Conservation (phyloP, 2,888 invertebrate genomes). For the Neoaliturus tenellus region DNA sequence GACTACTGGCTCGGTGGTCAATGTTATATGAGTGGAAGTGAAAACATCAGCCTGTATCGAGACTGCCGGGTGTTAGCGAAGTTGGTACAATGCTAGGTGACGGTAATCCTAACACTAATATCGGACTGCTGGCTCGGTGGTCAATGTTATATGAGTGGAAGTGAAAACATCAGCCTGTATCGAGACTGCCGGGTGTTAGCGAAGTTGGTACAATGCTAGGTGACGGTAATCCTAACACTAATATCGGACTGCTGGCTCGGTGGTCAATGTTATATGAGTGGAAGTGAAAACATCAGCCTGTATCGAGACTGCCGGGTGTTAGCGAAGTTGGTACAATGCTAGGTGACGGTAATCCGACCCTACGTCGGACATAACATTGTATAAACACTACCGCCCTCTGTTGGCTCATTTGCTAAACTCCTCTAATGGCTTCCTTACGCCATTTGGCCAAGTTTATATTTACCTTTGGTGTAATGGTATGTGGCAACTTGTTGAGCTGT, state of each 20-base stretch:
- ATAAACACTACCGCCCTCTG: slow-evolving; percentile 26
- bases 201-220: too few relatives aligned
- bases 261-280: too few relatives aligned
- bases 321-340: neutral
- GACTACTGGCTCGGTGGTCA: neutral
- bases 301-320: neutral
- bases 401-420: slow-evolving; percentile 36
- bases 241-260: too few relatives aligned
- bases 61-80: neutral
- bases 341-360: slow-evolving; percentile 17
- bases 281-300: neutral
- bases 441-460: slow-evolving; percentile 31
- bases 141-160: too few relatives aligned
- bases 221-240: neutral
- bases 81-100: neutral
- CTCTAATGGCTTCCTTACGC: slow-evolving; percentile 30
- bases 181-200: too few relatives aligned
- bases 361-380: slow-evolving; percentile 19
- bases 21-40: neutral
- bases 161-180: too few relatives aligned
- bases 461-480: slow-evolving; percentile 12
- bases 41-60: neutral
- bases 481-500: slow-evolving; percentile 2
- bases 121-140: too few relatives aligned
- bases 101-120: neutral